Conservation (phyloP, 2,113 vertebrate genomes). For the Antechinus flavipes region DNA sequence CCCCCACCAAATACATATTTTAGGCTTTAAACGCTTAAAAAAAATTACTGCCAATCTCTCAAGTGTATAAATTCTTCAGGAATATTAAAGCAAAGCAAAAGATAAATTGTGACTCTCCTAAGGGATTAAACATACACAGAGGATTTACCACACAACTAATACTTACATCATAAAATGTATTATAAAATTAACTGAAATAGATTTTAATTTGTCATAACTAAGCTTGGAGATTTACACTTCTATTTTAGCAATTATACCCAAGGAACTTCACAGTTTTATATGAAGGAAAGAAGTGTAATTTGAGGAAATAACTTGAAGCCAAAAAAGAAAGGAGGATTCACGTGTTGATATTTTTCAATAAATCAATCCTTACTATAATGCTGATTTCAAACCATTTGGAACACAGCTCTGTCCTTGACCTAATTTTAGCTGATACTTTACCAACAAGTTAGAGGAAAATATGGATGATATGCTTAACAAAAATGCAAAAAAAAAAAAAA, state of each 20-base stretch:
- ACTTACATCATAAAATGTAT: neutral
- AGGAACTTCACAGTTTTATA: neutral
- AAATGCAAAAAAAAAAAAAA: neutral
- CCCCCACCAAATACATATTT: neutral
- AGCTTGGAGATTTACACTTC: neutral
- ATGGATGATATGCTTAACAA: neutral
- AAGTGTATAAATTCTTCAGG: neutral
- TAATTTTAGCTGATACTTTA: neutral
- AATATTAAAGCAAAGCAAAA: neutral
- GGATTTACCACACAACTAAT: neutral
- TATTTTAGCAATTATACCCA: neutral
- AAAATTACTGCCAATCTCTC: neutral
- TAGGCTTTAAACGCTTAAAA: slow-evolving; percentile 32
- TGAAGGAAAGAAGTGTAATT: neutral
- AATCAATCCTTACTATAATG: neutral
- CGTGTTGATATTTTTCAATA: neutral
- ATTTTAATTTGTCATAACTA: neutral
- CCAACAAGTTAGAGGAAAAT: neutral
- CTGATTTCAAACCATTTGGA: neutral
- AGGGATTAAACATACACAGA: neutral
- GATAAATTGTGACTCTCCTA: neutral
- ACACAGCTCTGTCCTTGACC: neutral
- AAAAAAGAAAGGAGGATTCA: neutral
- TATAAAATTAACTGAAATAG: slow-evolving; percentile 7
- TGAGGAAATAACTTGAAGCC: neutral